Conservation (phyloP, 2,113 vertebrate species). For the Meriones unguiculatus region DNA sequence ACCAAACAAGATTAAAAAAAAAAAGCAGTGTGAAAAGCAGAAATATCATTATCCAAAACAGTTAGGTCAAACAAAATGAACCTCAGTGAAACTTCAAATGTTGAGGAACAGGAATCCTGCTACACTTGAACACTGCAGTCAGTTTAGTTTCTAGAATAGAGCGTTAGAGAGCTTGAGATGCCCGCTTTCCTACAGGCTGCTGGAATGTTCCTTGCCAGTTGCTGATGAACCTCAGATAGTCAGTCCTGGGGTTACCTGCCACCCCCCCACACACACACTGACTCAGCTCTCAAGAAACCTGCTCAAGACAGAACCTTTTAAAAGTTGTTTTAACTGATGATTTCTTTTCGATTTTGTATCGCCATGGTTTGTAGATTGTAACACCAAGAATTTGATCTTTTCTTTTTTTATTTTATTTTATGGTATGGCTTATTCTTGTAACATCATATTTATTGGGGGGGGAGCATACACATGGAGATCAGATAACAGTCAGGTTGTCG, state of each 20-base stretch:
- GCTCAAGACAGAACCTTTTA: not conserved
- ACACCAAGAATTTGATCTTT: not conserved
- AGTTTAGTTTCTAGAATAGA: not conserved
- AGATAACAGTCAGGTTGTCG: not conserved
- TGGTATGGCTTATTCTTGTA: not conserved
- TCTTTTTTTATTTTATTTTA: not conserved
- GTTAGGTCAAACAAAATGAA: slow-evolving; percentile 57
- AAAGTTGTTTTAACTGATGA: not conserved
- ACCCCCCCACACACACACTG: not conserved
- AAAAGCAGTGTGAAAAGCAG: slow-evolving; percentile 15
- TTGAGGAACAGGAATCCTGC: not conserved
- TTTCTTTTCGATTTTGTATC: not conserved
- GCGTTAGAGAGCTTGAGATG: not conserved
- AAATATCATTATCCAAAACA: slow-evolving; percentile 65
- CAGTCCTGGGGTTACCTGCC: not conserved
- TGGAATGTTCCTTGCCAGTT: not conserved
- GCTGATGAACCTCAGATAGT: not conserved
- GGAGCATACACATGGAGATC: not conserved
- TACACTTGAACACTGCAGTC: not conserved
- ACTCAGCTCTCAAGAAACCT: not conserved
- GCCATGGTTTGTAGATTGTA: not conserved
- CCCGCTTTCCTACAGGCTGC: not conserved
- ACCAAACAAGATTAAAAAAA: slow-evolving; percentile 29
- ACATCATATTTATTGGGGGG: not conserved
- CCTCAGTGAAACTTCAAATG: not conserved